phyloP scores from a whole-genome alignment of 2,113 vertebrate genomes.

The Aspiorhynchus laticeps region DNA sequence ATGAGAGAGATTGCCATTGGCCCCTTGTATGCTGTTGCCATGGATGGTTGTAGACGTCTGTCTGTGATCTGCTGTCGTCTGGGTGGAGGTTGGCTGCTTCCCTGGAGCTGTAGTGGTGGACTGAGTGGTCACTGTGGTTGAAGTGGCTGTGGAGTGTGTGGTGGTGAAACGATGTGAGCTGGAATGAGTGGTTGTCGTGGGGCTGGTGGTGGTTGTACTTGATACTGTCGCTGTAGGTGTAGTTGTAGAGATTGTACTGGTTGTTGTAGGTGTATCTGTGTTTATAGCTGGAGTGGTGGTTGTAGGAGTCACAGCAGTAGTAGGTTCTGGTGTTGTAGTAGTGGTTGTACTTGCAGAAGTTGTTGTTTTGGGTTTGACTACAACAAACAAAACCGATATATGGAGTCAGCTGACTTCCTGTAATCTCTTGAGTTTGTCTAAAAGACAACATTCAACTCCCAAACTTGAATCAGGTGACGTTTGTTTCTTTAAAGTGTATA shows the following conservation, averaged over 20 bases:
- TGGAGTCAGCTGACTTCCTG: not conserved
- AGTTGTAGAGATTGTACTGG: constrained; percentile 42
- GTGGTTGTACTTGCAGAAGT: constrained; percentile 10
- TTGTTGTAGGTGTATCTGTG: not conserved
- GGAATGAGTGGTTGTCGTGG: constrained; percentile 36
- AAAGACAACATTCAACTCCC: not conserved
- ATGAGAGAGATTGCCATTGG: constrained; percentile 89
- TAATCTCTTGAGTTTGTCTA: not conserved
- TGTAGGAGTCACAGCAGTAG: constrained; percentile 55
- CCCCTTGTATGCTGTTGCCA: constrained; percentile 76
- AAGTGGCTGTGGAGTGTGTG: constrained; percentile 25
- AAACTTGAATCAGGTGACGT: not conserved
- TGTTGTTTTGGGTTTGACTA: constrained; percentile 66
- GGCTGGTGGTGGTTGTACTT: constrained; percentile 19
- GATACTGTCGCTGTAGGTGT: constrained; percentile 41
- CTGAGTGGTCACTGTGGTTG: not conserved
- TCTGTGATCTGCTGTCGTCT: constrained; percentile 46
- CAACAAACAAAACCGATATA: constrained; percentile 27
- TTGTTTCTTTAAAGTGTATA: not conserved
- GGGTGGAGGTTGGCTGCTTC: constrained; percentile 48
- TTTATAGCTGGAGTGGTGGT: constrained; percentile 61
- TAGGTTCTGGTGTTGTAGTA: not conserved
- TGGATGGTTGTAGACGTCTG: constrained; percentile 51
- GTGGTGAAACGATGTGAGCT: constrained; percentile 30
- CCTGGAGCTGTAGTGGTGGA: constrained; percentile 46